Base-by-base conservation (phyloP, 1,140 invertebrate genomes). In the Hycleus phaleratus region DNA sequence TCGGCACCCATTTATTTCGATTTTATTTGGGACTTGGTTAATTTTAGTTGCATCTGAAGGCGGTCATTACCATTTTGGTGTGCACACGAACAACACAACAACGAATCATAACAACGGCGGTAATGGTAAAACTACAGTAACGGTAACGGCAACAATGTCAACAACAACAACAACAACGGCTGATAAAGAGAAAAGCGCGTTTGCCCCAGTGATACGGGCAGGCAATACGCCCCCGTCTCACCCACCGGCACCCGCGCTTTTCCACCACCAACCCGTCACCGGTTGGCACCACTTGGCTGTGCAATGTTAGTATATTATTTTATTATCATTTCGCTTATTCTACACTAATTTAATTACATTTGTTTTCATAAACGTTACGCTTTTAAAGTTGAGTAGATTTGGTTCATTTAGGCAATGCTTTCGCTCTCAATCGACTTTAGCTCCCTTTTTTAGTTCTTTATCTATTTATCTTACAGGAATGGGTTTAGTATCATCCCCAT, bases 401-500 rank as follows among this genome's bases (percentile, higher is more conserved):
- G 58, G 63, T 55, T 57, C 49, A 52, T 62, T 59, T 59, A 7
- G 38, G 6, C 32, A 44, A 26, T 32, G 43, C 44, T 5, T 42
- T 46, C 44, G 32, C 32, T 32, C 24, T 47, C 26, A 24, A 0
- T 2, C 46, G 1, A 24, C 46, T 10, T n/a, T 26, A 12, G 4
- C 32, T 11, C 12, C 18, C 18, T 1, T 18, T 18, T 1, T 18
- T n/a, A 25, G 26, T 32, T 32, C 7, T 5, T 2, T 3, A 4
- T 32, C 1, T 32, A 2, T 32, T 18, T 18, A 18, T 18, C 18
- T 6, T 56, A 3, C 77, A 85, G 83, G 83, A 82, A 82, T 85
- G 77, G 75, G 90, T 61, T 78, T 93, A 49, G 87, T 91, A 24
- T 85, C 86, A 18, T 89, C 88, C 40, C 87, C 88, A 24, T 91